Conservation (phyloP, 2,113 vertebrate genomes). For the Leptobrachium ailaonicum region DNA sequence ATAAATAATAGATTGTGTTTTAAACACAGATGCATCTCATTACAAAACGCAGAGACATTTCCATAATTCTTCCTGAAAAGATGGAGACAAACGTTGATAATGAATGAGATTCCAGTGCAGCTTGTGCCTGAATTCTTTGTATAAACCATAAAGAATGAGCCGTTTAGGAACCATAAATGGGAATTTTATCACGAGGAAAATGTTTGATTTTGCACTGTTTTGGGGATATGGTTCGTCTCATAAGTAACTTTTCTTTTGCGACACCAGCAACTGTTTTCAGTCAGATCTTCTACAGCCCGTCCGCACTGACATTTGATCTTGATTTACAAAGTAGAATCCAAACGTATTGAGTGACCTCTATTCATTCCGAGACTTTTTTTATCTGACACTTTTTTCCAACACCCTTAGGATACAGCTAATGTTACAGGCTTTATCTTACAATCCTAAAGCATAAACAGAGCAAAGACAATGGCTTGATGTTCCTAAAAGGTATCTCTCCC, state of each 20-base stretch:
- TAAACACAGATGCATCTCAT: neutral
- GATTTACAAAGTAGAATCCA: too few species aligned
- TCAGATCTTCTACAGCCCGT: neutral
- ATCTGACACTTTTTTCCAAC: too few species aligned
- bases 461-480: too few species aligned
- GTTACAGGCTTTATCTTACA: too few species aligned
- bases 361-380: too few species aligned
- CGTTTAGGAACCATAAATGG: constrained; percentile 16
- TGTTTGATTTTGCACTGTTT: neutral
- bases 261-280: neutral
- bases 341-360: too few species aligned
- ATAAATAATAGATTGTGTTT: too few species aligned
- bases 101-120: neutral
- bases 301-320: neutral
- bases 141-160: neutral
- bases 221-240: constrained; percentile 3
- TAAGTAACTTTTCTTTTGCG: neutral
- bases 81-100: neutral
- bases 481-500: too few species aligned
- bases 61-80: neutral
- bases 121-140: neutral
- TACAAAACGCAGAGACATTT: neutral
- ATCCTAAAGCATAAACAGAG: too few species aligned
- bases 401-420: too few species aligned
- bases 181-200: constrained; percentile 7